Evolutionary conservation across 2,113 vertebrate species (phyloP), one percentile per base, ranked within the genome.

Genomic region (Pandion haliaetus): DNA sequence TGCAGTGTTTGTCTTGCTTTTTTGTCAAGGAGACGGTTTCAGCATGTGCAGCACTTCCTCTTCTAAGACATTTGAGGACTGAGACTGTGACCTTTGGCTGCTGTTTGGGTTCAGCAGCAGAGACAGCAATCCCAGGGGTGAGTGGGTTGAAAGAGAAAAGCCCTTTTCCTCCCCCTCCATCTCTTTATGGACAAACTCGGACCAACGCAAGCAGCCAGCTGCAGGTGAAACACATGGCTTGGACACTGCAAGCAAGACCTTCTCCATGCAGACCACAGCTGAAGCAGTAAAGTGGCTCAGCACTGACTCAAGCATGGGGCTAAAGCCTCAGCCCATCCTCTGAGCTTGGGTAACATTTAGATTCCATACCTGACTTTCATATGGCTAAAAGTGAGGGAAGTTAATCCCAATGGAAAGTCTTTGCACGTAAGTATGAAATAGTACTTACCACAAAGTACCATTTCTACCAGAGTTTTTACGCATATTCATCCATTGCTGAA

Each of bases 31-130:
- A 80, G 71, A 55, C 85, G 28, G 58, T 95, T 93, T 81, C 85
- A 88, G 45, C 86, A 78, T 83, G 71, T 58, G 42, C 71, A 90
- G 85, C 50, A 86, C 86, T 96, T 96, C 90, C 90, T 94, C 83
- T 73, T 96, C 63, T 65, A 77, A 83, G 86, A 29, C 63, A 25
- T 55, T 26, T 47, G 67, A 78, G 82, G 67, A 36, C 81, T 36
- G 54, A 69, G 45, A 16, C 40, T 55, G 54, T 82, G 96, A 94
- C 82, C 92, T 92, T 57, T 92, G 85, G 92, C 92, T 83, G 79
- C 84, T 71, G 44, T 82, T 94, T 91, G 72, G 54, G 85, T 59
- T 88, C 83, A 85, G 93, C 92, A 86, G 86, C 50, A 58, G 54
- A 90, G 58, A 29, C 70, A 57, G 76, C 47, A 74, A 16, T 73